Evolutionary conservation across 2,797 vertebrate species (phyloP).

Genomic region (Eleutherodactylus coqui): DNA sequence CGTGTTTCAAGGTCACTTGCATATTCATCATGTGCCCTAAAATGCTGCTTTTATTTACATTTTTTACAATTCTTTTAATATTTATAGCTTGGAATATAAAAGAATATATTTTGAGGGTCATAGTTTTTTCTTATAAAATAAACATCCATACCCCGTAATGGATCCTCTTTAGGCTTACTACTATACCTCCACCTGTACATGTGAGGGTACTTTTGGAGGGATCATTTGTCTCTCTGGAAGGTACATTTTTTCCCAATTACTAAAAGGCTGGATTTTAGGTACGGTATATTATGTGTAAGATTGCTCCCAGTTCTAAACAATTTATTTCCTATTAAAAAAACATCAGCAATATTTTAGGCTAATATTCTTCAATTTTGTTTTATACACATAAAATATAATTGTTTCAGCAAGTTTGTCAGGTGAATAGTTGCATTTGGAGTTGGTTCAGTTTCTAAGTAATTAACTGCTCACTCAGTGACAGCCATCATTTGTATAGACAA

Average conservation of each 20-base stretch:
- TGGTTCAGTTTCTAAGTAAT: slow-evolving; percentile 5
- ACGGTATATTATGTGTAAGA: background rate
- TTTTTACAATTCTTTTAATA: no score
- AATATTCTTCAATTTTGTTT: background rate
- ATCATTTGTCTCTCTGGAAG: no score
- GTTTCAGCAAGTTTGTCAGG: background rate
- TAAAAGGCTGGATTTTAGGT: background rate
- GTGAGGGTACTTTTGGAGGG: no score
- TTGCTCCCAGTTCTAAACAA: background rate
- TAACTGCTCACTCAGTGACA: slow-evolving; percentile 14
- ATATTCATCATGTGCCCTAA: no score
- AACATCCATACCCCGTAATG: no score
- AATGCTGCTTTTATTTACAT: no score
- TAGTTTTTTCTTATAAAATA: no score
- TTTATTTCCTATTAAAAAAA: background rate
- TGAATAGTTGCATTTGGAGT: slow-evolving; percentile 7
- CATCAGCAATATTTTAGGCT: background rate
- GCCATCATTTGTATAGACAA: slow-evolving; percentile 10
- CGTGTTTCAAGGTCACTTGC: no score
- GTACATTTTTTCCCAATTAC: no score
- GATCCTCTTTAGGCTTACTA: no score
- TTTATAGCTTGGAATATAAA: no score
- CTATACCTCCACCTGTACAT: background rate
- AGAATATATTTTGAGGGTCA: no score
- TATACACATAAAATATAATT: slow-evolving; percentile 8